Percentiles rank a stretch among this genome's conserved stretches.
Conservation (phyloP, 2,113 vertebrate species). For the Macroglossus sobrinus region DNA sequence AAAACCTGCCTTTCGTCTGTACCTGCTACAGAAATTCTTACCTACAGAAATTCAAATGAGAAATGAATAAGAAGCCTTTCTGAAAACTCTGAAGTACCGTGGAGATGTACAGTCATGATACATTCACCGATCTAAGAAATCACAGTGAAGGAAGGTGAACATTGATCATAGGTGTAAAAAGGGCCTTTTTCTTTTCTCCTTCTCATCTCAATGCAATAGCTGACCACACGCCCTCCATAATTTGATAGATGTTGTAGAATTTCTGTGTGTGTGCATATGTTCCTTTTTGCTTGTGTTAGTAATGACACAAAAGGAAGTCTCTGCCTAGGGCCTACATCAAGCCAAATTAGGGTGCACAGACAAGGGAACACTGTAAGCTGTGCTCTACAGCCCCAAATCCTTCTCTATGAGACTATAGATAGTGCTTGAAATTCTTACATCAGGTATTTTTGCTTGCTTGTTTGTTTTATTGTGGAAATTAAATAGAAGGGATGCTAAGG, state of each 20-base stretch:
- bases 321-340: neutral
- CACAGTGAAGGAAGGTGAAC: neutral
- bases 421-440: neutral
- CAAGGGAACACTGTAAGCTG: neutral
- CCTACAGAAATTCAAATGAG: neutral
- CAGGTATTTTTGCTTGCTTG: neutral
- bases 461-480: neutral
- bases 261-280: neutral
- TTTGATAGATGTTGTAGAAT: neutral
- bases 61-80: neutral
- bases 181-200: neutral
- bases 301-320: neutral
- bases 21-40: neutral
- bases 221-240: neutral
- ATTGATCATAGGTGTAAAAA: neutral
- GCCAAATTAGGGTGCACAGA: neutral
- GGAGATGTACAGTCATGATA: neutral
- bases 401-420: neutral
- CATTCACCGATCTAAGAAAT: neutral
- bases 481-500: neutral
- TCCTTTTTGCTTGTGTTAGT: neutral
- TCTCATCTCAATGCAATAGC: neutral
- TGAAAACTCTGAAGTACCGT: neutral
- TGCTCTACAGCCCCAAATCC: neutral
- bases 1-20: neutral